These are phyloP conservation scores for Oncorhynchus tshawytscha DNA, from an alignment of 2,113 vertebrate genomes.

Conservation along the genomic window DNA sequence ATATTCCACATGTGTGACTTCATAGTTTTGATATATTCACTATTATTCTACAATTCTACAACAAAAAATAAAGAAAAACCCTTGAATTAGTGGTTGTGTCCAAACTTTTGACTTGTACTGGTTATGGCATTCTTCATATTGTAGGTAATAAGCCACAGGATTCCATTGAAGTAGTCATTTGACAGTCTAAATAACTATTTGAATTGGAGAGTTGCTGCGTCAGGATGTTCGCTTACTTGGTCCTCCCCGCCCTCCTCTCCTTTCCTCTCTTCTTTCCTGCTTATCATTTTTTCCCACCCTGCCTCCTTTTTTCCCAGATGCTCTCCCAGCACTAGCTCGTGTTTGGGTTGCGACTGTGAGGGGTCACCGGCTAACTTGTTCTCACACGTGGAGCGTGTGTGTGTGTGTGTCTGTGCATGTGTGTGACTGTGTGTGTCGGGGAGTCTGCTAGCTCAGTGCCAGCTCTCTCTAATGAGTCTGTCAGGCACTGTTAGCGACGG, in stretches of 20 bases:
- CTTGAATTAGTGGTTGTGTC: too few relatives aligned
- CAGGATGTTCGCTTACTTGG: slow-evolving; percentile 20
- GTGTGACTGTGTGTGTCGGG: slow-evolving; percentile 3
- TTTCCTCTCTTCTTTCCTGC: slow-evolving; percentile 34
- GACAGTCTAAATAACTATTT: slow-evolving; percentile 36
- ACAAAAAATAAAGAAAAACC: too few relatives aligned
- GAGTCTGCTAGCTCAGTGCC: slow-evolving; percentile 64
- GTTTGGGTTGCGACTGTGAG: slow-evolving; percentile 67
- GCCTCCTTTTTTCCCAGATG: slow-evolving; percentile 47
- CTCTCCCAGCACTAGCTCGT: slow-evolving; percentile 62
- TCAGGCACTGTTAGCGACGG: slow-evolving; percentile 74
- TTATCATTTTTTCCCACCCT: slow-evolving; percentile 20
- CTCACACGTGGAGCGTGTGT: slow-evolving; percentile 58
- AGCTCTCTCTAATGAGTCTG: slow-evolving; percentile 77
- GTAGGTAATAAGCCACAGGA: slow-evolving; percentile 2
- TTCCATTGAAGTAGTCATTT: slow-evolving; percentile 12
- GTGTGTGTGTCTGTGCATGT: slow-evolving; percentile 14
- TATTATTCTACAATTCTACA: too few relatives aligned
- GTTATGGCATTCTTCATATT: neutral
- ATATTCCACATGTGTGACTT: too few relatives aligned
- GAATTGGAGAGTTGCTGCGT: slow-evolving; percentile 36
- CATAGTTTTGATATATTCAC: too few relatives aligned
- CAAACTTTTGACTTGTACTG: neutral
- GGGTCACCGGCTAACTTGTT: slow-evolving; percentile 70
- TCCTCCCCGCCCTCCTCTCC: slow-evolving; percentile 31